These are phyloP conservation scores for Druceiella hillmani DNA, from an alignment of 2,888 invertebrate species.

Conservation along the genomic window DNA sequence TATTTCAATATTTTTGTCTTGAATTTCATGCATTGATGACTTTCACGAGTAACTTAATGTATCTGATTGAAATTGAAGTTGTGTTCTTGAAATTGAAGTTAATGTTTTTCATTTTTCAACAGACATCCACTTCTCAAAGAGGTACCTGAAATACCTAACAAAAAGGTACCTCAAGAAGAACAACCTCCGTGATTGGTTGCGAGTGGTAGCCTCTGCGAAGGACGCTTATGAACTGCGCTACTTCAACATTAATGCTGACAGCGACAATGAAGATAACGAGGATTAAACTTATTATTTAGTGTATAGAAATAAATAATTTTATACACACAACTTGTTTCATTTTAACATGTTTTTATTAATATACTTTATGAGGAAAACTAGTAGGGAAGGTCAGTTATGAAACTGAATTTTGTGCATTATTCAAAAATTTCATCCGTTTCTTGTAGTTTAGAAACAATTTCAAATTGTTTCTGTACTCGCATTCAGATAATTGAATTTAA, in stretches of 20 bases:
- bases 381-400: too few species aligned
- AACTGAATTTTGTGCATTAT: too few species aligned
- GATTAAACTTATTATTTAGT: conserved; percentile 58
- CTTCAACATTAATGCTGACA: conserved; percentile 89
- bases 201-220: conserved; percentile 95
- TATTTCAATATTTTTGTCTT: too few species aligned
- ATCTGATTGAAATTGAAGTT: too few species aligned
- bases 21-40: too few species aligned
- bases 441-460: too few species aligned
- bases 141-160: conserved; percentile 98
- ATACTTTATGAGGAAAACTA: too few species aligned
- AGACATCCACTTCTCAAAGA: conserved; percentile 69
- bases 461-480: too few species aligned
- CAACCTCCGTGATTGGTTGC: conserved; percentile 97
- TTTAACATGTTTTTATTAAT: too few species aligned
- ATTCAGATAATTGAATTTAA: too few species aligned
- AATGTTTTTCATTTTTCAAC: conserved; percentile 24
- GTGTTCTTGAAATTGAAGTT: not conserved
- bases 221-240: conserved; percentile 97
- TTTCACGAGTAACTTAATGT: too few species aligned
- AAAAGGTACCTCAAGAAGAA: conserved; percentile 99
- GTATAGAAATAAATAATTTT: conserved; percentile 43
- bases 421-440: too few species aligned
- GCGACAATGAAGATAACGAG: conserved; percentile 80
- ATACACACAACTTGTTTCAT: conserved; percentile 30